Percentiles rank a stretch among this genome's conserved stretches.
Conservation (phyloP, 2,113 vertebrate genomes). For the Lota lota region DNA sequence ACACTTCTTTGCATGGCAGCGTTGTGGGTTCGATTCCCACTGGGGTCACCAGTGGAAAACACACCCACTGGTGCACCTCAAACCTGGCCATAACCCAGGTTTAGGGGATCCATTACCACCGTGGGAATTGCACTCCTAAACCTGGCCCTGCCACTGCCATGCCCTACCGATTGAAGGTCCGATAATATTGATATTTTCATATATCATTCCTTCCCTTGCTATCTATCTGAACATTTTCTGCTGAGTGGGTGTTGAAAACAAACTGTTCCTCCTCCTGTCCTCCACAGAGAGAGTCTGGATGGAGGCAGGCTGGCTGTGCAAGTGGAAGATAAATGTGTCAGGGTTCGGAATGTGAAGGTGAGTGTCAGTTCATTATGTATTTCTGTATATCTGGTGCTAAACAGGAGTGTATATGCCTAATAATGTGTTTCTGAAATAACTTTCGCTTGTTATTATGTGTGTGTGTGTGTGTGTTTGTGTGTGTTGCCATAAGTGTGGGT, state of each 20-base stretch:
- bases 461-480: background rate
- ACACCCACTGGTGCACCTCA: too few species aligned
- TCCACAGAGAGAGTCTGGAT: slow-evolving; percentile 82
- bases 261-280: slow-evolving; percentile 4
- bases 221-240: background rate
- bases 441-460: background rate
- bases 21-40: too few species aligned
- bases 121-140: too few species aligned
- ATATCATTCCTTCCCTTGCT: background rate
- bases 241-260: background rate
- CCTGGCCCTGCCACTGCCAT: too few species aligned
- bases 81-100: too few species aligned
- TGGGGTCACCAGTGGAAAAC: too few species aligned
- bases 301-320: slow-evolving; percentile 85
- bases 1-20: too few species aligned
- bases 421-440: too few species aligned
- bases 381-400: background rate
- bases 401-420: background rate
- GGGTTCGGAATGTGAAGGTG: slow-evolving; percentile 90
- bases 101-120: too few species aligned
- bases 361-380: slow-evolving; percentile 25
- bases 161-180: too few species aligned
- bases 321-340: slow-evolving; percentile 86
- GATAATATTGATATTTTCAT: too few species aligned
- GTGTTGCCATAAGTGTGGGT: background rate